A percentile compares a stretch with the other conserved stretches of the same genome.
Evolutionary conservation across 1,140 invertebrate species (phyloP).

Genomic region (Drosophila kurseongensis): DNA sequence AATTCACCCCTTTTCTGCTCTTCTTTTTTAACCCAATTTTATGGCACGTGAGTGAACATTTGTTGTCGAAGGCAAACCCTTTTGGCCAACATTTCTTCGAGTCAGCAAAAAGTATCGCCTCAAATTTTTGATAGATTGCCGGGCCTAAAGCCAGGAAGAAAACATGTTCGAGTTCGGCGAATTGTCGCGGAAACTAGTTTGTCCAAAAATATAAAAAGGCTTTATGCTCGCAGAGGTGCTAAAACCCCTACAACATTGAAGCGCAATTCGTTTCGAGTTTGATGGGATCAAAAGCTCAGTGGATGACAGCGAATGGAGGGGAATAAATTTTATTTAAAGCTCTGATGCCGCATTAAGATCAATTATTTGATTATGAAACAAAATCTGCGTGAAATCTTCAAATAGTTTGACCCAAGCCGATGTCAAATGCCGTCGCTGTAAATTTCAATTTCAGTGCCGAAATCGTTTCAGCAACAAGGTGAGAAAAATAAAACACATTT

Average conservation of each 20-base stretch:
- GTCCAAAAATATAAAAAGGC: constrained; percentile 34
- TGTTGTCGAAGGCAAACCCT: constrained; percentile 35
- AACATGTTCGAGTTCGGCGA: constrained; percentile 52
- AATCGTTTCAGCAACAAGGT: constrained; percentile 31
- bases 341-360: constrained; percentile 83
- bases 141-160: constrained; percentile 23
- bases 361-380: constrained; percentile 83
- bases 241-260: constrained; percentile 71
- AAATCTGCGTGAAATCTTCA: constrained; percentile 81
- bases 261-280: constrained; percentile 78
- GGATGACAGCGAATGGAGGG: constrained; percentile 59
- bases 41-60: constrained; percentile 58
- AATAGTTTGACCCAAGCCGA: constrained; percentile 66
- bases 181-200: constrained; percentile 70
- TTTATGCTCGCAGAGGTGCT: constrained; percentile 61
- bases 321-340: constrained; percentile 47
- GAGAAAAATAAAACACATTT: constrained; percentile 50
- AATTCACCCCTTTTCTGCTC: constrained; percentile 1
- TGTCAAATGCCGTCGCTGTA: constrained; percentile 65
- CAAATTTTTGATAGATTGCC: constrained; percentile 75
- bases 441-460: constrained; percentile 28
- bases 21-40: constrained; percentile 15
- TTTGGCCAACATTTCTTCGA: constrained; percentile 37
- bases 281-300: constrained; percentile 72
- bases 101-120: constrained; percentile 5